phyloP scores from a whole-genome alignment of 92 coral and sea anemone species.

The Ricordea florida region DNA sequence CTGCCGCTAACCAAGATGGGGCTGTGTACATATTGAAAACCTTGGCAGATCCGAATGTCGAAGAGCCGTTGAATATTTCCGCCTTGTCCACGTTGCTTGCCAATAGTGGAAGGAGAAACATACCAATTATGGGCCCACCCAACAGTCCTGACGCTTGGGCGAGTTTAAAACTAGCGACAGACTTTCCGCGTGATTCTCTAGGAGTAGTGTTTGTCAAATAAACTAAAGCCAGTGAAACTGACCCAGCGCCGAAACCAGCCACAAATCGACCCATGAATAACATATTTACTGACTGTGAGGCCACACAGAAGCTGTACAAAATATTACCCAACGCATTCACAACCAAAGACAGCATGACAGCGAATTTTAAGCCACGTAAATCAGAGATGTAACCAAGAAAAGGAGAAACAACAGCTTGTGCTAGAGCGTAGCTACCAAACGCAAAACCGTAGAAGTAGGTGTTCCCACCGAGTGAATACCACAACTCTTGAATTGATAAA shows the following conservation, averaged over 20 bases:
- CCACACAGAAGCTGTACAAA: slow-evolving; percentile 77
- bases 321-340: slow-evolving; percentile 82
- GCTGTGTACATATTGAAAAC: slow-evolving; percentile 76
- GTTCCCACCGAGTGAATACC: slow-evolving; percentile 80
- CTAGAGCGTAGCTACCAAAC: slow-evolving; percentile 93
- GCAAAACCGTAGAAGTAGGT: slow-evolving; percentile 74
- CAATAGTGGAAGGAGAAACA: slow-evolving; percentile 66
- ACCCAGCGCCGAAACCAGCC: slow-evolving; percentile 94
- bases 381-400: slow-evolving; percentile 93
- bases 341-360: slow-evolving; percentile 73
- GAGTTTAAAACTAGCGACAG: slow-evolving; percentile 79
- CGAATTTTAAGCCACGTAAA: slow-evolving; percentile 87
- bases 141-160: slow-evolving; percentile 89
- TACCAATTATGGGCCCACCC: slow-evolving; percentile 86
- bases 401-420: slow-evolving; percentile 86
- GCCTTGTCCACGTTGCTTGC: slow-evolving; percentile 5
- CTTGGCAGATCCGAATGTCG: slow-evolving; percentile 14
- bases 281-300: slow-evolving; percentile 73
- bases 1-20: slow-evolving; percentile 90
- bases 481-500: slow-evolving; percentile 77
- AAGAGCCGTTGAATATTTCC: slow-evolving; percentile 22
- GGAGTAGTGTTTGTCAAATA: slow-evolving; percentile 88
- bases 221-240: slow-evolving; percentile 79
- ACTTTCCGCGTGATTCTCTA: slow-evolving; percentile 86
- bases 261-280: slow-evolving; percentile 83